Base-by-base conservation (phyloP, 2,113 vertebrate species). In the Chaenocephalus aceratus region DNA sequence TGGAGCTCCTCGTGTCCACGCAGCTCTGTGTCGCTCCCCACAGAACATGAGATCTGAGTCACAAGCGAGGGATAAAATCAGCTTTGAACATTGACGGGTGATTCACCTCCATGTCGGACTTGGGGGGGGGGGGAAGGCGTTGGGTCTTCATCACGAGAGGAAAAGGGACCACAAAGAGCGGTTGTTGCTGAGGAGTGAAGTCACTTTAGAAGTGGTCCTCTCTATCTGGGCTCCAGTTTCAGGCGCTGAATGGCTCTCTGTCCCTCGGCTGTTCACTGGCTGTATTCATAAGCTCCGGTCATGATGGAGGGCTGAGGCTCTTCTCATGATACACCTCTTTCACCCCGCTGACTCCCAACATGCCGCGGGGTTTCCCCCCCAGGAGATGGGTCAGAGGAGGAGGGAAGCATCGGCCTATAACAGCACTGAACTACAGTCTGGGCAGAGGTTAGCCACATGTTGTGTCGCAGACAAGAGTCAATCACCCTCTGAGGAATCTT, bases 221-320 rank as follows among this genome's bases (percentile, higher is more conserved):
- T 53, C 51, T 36, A 54, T 81, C 71, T 72, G 59, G 78, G n/a
- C 21, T 86, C 75, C 60, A 51, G 78, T 86, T 81, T 62, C 78
- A 56, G 77, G 48, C 63, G 0, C 48, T 88, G 60, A 88, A 86
- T 65, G 62, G 65, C 2, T 23, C 84, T 75, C 80, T 88, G 78
- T 86, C 56, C 61, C 30, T 75, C 77, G 58, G 51, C 46, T 46
- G 49, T 26, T 65, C 56, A 64, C 79, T 61, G 67, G 8, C 34
- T 60, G 72, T 62, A 62, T 77, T 77, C 72, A 76, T 34, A 16
- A 26, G 44, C 72, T 53, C 3, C 2, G 15, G 36, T 10, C 15
- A 12, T 7, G 49, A 5, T 0, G 51, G 66, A 14, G 49, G 51
- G 23, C 10, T 0, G 34, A 61, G 30, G 58, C 16, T 9, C 16